Conservation (phyloP, 2,888 invertebrate genomes). For the Agriopis marginaria region DNA sequence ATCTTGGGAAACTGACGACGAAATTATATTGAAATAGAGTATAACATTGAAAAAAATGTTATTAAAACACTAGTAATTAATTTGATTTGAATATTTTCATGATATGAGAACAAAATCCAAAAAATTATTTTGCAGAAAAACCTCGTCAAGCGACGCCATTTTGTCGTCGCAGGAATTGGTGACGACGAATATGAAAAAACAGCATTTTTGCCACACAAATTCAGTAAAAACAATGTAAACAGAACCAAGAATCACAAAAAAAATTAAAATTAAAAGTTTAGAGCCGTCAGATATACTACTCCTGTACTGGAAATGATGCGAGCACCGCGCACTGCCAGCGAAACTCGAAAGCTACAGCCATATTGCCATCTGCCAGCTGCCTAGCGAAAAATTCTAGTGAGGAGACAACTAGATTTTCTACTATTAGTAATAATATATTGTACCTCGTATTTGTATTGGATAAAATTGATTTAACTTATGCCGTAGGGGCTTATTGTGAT, state of each 20-base stretch:
- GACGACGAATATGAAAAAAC: conserved; percentile 82
- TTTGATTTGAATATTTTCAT: conserved; percentile 66
- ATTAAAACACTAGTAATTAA: conserved; percentile 64
- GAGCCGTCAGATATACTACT: conserved; percentile 79
- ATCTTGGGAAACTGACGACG: conserved; percentile 67
- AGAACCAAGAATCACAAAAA: conserved; percentile 75
- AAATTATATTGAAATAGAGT: conserved; percentile 60
- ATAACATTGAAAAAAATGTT: conserved; percentile 68
- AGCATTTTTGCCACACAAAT: conserved; percentile 72
- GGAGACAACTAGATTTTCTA: background rate
- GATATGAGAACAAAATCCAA: conserved; percentile 69
- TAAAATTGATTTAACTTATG: too few relatives aligned
- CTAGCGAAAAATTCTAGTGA: conserved; percentile 54
- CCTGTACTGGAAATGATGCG: conserved; percentile 76
- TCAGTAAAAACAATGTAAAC: conserved; percentile 73
- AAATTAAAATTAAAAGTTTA: conserved; percentile 80
- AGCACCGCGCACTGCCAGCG: conserved; percentile 84
- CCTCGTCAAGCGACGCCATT: conserved; percentile 86
- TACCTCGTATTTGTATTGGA: too few relatives aligned
- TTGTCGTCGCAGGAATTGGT: conserved; percentile 86
- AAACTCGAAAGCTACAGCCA: conserved; percentile 84
- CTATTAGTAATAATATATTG: background rate
- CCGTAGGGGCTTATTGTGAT: too few relatives aligned
- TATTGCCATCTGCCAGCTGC: conserved; percentile 70
- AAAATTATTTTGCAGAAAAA: conserved; percentile 82